Conservation (phyloP, 1,140 invertebrate species). For the Heliconius melpomene region DNA sequence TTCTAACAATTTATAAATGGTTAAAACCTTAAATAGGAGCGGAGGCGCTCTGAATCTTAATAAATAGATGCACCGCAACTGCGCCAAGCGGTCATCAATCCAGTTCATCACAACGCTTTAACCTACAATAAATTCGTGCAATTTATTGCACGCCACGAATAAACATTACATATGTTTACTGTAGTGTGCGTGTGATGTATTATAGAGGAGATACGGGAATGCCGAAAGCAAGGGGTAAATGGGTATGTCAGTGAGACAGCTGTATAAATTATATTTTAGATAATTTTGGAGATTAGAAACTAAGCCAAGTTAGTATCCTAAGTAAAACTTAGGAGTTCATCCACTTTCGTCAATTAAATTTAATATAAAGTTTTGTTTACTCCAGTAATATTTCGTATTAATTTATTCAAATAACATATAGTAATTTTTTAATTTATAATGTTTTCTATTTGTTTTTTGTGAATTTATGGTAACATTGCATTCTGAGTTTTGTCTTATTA, state of each 20-base stretch:
- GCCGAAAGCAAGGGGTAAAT: conserved; percentile 6
- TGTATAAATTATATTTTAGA: not conserved
- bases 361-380: not conserved
- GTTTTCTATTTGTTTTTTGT: no score
- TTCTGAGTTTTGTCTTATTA: not conserved
- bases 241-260: not conserved
- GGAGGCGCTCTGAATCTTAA: conserved; percentile 4
- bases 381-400: not conserved
- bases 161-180: conserved; percentile 11
- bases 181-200: conserved; percentile 9
- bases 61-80: conserved; percentile 12
- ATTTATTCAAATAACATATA: not conserved
- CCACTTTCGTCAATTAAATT: not conserved
- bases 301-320: not conserved
- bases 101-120: conserved; percentile 14
- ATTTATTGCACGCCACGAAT: conserved; percentile 14
- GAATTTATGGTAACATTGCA: no score
- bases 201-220: not conserved
- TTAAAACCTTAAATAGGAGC: not conserved
- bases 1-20: not conserved
- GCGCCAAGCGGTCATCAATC: conserved; percentile 13
- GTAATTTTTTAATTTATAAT: no score
- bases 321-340: not conserved
- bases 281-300: not conserved
- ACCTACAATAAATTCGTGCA: conserved; percentile 14